These are phyloP conservation scores for Andricus curvator DNA, from an alignment of 2,888 invertebrate genomes.

Conservation along the genomic window DNA sequence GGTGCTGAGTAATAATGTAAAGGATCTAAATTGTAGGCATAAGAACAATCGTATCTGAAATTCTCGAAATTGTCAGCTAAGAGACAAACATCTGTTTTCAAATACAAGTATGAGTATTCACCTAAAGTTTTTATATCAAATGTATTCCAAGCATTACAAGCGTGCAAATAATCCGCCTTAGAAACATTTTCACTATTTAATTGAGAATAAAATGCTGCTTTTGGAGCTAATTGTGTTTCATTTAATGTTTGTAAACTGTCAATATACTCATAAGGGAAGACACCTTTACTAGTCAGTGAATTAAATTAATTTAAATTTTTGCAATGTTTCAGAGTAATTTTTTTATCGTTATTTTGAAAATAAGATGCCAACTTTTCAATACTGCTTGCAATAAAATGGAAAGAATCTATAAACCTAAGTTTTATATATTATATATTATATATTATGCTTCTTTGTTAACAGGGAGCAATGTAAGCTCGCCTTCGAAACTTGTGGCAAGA, in stretches of 20 bases:
- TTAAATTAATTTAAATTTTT: neutral
- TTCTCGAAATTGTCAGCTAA: no score
- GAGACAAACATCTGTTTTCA: no score
- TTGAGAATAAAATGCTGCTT: neutral
- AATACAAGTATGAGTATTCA: neutral
- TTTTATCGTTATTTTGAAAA: neutral
- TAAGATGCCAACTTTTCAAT: slow-evolving; percentile 24
- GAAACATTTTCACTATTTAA: slow-evolving; percentile 5
- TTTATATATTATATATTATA: no score
- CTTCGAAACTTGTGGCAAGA: no score
- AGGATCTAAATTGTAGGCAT: no score
- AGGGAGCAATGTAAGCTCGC: no score
- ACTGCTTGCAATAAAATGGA: neutral
- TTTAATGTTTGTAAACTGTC: slow-evolving; percentile 12
- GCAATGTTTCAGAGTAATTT: neutral
- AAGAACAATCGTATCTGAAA: no score
- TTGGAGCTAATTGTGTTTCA: slow-evolving; percentile 12
- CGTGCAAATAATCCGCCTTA: neutral
- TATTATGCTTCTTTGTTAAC: no score
- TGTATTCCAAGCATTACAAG: neutral
- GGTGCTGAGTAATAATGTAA: no score
- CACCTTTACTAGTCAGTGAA: slow-evolving; percentile 60
- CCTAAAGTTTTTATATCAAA: neutral
- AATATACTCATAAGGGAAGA: slow-evolving; percentile 69
- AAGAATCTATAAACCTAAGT: slow-evolving; percentile 32